Conservation (phyloP, 2,888 invertebrate species). For the Liposcelis brunnea region DNA sequence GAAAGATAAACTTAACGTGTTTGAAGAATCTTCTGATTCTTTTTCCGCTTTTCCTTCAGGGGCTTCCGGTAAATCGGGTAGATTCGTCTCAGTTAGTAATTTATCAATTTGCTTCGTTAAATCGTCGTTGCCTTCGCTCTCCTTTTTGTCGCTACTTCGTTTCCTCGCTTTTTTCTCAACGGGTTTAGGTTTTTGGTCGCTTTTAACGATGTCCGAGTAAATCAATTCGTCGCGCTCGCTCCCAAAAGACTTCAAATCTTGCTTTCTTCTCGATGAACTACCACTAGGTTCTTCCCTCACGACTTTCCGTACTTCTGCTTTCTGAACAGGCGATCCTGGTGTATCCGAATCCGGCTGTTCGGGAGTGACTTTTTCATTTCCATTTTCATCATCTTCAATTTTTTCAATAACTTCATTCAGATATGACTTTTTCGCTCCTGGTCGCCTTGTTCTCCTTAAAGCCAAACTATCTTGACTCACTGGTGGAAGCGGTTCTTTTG, state of each 20-base stretch:
- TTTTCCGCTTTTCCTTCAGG: too few species aligned
- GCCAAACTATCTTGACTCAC: background rate
- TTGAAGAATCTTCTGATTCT: background rate
- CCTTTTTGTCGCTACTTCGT: conserved; percentile 4
- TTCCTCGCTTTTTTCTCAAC: conserved; percentile 8
- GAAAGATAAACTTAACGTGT: too few species aligned
- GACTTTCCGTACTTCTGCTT: too few species aligned
- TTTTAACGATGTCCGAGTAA: background rate
- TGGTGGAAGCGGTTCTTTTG: background rate
- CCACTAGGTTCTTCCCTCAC: conserved; percentile 1
- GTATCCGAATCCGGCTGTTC: background rate
- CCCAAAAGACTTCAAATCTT: conserved; percentile 4
- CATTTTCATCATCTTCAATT: background rate
- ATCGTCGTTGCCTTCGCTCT: background rate
- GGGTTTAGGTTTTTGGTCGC: conserved; percentile 8
- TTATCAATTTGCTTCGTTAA: background rate
- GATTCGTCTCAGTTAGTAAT: background rate
- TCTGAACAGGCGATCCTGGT: too few species aligned
- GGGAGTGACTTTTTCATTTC: too few species aligned
- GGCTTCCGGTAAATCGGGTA: too few species aligned
- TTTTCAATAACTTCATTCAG: conserved; percentile 6
- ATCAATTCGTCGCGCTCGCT: background rate
- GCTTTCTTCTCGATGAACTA: conserved; percentile 4
- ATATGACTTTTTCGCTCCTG: conserved; percentile 2
- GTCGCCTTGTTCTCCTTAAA: background rate